phyloP scores from a whole-genome alignment of 2,797 vertebrate genomes.

The Helostoma temminkii region DNA sequence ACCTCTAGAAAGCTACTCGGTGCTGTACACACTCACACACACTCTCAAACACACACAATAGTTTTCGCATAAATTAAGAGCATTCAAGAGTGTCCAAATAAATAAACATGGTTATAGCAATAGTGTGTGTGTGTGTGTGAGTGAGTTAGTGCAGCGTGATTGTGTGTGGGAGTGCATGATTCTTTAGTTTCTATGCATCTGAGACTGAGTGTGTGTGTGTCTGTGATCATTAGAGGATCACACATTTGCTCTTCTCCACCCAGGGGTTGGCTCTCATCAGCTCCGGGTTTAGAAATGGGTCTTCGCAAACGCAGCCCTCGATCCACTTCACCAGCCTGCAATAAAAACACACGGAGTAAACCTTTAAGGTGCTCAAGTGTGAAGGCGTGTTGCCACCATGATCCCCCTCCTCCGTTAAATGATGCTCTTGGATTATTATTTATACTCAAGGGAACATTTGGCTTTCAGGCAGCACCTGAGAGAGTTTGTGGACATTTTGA shows the following conservation, averaged over 20 bases:
- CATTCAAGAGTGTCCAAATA: constrained; percentile 75
- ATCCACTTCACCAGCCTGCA: constrained; percentile 95
- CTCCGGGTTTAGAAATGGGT: constrained; percentile 95
- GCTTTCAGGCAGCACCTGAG: neutral
- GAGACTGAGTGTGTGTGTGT: constrained; percentile 37
- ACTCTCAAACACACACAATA: constrained; percentile 40
- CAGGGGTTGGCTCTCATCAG: constrained; percentile 96
- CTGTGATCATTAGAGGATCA: constrained; percentile 86
- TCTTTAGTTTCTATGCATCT: constrained; percentile 61
- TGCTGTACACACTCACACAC: constrained; percentile 56
- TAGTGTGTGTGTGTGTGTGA: constrained; percentile 36
- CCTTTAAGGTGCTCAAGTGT: neutral
- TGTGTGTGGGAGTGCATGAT: constrained; percentile 57
- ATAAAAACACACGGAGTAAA: neutral
- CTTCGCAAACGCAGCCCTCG: constrained; percentile 91
- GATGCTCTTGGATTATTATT: too few relatives aligned
- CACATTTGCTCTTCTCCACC: constrained; percentile 97
- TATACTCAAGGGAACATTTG: too few relatives aligned
- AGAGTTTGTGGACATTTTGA: too few relatives aligned
- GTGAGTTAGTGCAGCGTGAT: constrained; percentile 50
- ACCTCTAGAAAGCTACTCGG: constrained; percentile 75
- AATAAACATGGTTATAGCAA: constrained; percentile 62
- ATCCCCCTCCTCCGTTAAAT: too few relatives aligned
- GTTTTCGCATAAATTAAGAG: constrained; percentile 64
- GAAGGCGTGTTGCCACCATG: too few relatives aligned